A percentile compares a stretch with the other conserved stretches of the same genome.
phyloP scores from a whole-genome alignment of 2,113 vertebrate genomes.

The Gallinago jamesoni region DNA sequence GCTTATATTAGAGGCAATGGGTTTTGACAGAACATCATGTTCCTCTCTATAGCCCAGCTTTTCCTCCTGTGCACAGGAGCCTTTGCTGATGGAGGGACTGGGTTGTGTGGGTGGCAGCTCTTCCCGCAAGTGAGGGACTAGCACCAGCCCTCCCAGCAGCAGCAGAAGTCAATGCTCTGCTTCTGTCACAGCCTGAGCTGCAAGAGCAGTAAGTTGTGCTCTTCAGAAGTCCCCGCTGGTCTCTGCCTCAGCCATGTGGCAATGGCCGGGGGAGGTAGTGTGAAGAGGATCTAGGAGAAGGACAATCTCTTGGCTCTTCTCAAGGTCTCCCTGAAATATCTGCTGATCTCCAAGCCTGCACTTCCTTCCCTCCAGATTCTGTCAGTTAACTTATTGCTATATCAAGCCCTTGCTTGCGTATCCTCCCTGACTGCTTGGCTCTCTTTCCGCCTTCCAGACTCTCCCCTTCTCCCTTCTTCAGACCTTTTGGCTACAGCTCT shows the following conservation, averaged over 20 bases:
- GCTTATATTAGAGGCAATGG: neutral
- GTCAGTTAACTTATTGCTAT: neutral
- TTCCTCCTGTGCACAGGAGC: accelerated
- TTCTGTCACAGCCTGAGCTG: neutral
- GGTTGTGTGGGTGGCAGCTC: neutral
- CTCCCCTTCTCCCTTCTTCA: neutral
- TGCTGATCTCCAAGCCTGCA: neutral
- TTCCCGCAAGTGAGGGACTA: neutral
- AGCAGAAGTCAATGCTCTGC: neutral
- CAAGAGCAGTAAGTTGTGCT: neutral
- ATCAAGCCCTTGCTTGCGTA: neutral
- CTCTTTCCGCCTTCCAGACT: neutral
- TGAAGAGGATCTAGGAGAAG: neutral
- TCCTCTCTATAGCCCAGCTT: neutral
- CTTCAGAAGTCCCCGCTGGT: neutral
- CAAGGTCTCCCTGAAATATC: neutral
- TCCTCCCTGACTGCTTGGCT: neutral
- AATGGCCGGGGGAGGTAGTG: neutral
- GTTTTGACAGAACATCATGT: neutral
- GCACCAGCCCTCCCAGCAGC: neutral
- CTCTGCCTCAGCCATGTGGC: neutral
- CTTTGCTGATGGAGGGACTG: neutral
- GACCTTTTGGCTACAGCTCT: neutral
- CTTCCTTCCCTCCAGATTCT: neutral
- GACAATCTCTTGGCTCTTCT: neutral